Evolutionary conservation across 2,888 invertebrate species (phyloP), one percentile per base, ranked within the genome.

Genomic region (Nomada fucata): DNA sequence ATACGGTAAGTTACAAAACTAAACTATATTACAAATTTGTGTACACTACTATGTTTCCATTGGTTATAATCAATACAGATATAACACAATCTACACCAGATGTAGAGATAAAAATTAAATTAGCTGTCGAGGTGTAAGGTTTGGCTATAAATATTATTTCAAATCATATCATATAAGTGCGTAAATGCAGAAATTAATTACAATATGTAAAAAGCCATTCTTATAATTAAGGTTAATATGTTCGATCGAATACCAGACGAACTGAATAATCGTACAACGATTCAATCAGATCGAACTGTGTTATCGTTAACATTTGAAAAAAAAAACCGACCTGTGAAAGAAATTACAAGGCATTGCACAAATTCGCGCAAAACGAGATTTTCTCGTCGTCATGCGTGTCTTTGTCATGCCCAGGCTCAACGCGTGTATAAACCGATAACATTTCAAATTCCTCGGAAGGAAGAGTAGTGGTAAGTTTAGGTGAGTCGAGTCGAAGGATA

Each of bases 301-400:
- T 2, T 9, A 42, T 10, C 2, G 55, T 73, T 63, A 60, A n/a
- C 10, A 42, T 75, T 44, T 3, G 23, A 57, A 20, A 26, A 71
- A 71, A 61, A 47, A n/a, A 52, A 76, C 29, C 11, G 5, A 69
- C 69, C 26, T 72, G 20, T 42, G 5, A 42, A 55, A 29, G 7
- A 20, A 23, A 60, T 82, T 78, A 68, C 78, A 59, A 44, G 67
- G 50, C 57, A 71, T 84, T 84, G 76, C 79, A 42, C 52, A 52
- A 67, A 55, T 71, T 64, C 73, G 55, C 44, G 79, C 50, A 79
- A 79, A 79, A 68, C 26, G 26, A 7, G 18, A 78, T 69, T 59
- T 63, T 67, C 36, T 20, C 63, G 59, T 57, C 29, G 26, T 76
- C 20, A 73, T 42, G 61, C 69, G 71, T 44, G n/a, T 11, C 11